Evolutionary conservation across 2,113 vertebrate species (phyloP).

Genomic region (Circaetus gallicus): DNA sequence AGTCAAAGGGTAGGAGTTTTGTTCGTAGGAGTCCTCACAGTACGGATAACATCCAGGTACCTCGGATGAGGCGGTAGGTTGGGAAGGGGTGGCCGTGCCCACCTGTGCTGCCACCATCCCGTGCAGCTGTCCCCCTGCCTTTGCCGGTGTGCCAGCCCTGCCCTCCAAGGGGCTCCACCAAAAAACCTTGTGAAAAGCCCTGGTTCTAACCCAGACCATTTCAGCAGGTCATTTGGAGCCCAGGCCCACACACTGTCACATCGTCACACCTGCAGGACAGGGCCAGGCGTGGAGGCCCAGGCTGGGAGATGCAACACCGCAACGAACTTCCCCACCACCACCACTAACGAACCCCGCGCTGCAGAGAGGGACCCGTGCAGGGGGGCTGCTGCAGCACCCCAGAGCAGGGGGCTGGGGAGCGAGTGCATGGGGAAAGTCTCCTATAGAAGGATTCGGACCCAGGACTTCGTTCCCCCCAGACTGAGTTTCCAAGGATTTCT

Average conservation of each 20-base stretch:
- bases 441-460: too few relatives aligned
- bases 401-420: background rate
- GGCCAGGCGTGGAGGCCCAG: background rate
- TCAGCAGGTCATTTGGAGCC: background rate
- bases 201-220: background rate
- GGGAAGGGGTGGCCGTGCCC: background rate
- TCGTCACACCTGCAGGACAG: background rate
- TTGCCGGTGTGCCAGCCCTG: rapidly evolving
- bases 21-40: background rate
- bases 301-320: background rate
- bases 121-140: background rate
- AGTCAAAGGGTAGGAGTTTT: background rate
- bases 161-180: rapidly evolving
- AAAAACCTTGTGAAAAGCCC: background rate
- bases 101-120: background rate
- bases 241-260: background rate
- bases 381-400: background rate
- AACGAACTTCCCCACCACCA: rapidly evolving
- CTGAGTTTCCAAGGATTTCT: background rate
- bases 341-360: rapidly evolving
- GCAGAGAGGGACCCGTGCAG: background rate
- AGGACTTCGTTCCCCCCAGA: rapidly evolving
- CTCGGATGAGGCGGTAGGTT: background rate
- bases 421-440: rapidly evolving
- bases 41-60: rapidly evolving